Evolutionary conservation across 2,113 vertebrate species (phyloP), one percentile per base, ranked within the genome.

Genomic region (Pelecanoides urinatrix): DNA sequence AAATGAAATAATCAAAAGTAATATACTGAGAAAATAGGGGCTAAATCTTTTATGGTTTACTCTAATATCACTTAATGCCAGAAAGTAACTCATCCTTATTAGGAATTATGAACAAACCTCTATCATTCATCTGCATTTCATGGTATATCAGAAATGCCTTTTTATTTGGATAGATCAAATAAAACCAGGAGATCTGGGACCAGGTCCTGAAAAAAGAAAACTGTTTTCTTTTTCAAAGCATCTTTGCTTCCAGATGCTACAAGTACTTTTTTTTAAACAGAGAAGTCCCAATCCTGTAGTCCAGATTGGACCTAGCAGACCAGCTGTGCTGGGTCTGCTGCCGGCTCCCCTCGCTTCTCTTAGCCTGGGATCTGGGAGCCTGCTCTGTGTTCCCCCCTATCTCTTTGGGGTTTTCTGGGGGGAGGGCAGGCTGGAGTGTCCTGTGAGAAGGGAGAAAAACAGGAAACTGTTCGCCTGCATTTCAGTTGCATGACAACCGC

Each of bases 1-100:
- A 88, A 93, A 95, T 36, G 2, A 58, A 76, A 93, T 76, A 93
- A 90, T 65, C 8, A 90, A 47, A 86, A 29, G 50, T 70, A 90
- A 80, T 7, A 16, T 25, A 47, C 71, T 40, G 72, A 92, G 40
- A 74, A 93, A 84, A 81, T 7, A 80, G 17, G 17, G 21, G 11
- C 50, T 84, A 77, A 88, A 88, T 10, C 8, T 77, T 93, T 86
- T 70, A 21, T 62, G 47, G 27, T 40, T 71, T 67, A 38, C 4
- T 63, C 18, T 50, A 50, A 50, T 66, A 45, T 50, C 22, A 55
- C n/a, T 67, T 83, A 59, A 55, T 77, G 15, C 22, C 32, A 81
- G 68, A 71, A 84, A 30, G 26, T 55, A 50, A 50, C 38, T 86
- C 17, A n/a, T 58, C 27, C n/a, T 62, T 74, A 79, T 74, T 65